These are phyloP conservation scores for Trichopria drosophilae DNA, from an alignment of 2,888 invertebrate genomes.

Conservation along the genomic window DNA sequence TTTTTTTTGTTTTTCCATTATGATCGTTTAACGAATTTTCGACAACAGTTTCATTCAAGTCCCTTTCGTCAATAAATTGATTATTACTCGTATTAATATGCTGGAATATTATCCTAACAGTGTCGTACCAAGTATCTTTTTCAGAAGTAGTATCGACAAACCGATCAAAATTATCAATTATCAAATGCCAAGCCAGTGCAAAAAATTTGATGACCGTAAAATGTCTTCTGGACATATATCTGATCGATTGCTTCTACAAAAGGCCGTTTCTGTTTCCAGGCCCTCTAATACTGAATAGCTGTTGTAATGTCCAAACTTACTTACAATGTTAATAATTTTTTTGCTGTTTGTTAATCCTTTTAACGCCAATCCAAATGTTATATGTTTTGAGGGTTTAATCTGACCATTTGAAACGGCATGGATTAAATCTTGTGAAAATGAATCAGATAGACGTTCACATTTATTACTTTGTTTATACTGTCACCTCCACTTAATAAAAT, in stretches of 20 bases:
- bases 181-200: neutral
- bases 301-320: slow-evolving; percentile 41
- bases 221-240: slow-evolving; percentile 23
- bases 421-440: no score
- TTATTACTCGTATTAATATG: no score
- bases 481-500: no score
- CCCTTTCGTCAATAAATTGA: no score
- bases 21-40: no score
- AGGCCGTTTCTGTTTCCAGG: slow-evolving; percentile 43
- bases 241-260: slow-evolving; percentile 18
- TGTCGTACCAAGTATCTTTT: no score
- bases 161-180: slow-evolving; percentile 24
- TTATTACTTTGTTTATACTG: no score
- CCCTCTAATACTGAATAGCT: slow-evolving; percentile 40
- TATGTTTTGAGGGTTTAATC: slow-evolving; percentile 43
- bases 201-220: neutral
- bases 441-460: no score
- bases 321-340: slow-evolving; percentile 39
- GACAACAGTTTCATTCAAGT: no score
- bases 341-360: slow-evolving; percentile 41
- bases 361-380: slow-evolving; percentile 39
- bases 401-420: no score
- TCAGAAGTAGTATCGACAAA: neutral
- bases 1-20: slow-evolving; percentile 14
- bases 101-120: no score